A percentile compares a stretch with the other conserved stretches of the same genome.
Evolutionary conservation across 2,113 vertebrate genomes (phyloP).

Genomic region (Hystrix brachyura): DNA sequence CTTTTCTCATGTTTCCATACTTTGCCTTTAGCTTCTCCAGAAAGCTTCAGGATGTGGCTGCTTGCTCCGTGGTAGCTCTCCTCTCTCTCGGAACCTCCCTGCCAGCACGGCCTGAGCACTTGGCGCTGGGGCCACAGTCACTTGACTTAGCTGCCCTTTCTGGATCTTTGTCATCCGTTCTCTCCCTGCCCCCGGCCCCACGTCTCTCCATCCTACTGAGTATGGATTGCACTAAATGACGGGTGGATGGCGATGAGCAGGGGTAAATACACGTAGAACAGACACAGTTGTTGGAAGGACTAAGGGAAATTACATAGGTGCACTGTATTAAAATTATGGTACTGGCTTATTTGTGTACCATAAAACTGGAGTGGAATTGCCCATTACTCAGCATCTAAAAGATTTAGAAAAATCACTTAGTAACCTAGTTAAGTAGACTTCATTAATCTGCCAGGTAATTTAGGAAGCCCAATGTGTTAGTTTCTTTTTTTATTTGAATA

Average conservation of each 20-base stretch:
- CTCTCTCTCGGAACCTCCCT: not conserved
- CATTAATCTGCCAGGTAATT: not conserved
- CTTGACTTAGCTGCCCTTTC: not conserved
- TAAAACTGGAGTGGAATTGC: not conserved
- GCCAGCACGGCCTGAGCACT: not conserved
- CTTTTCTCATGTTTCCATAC: not conserved
- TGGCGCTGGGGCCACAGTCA: not conserved
- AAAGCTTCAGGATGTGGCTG: not conserved
- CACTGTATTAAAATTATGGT: not conserved
- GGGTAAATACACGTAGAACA: not conserved
- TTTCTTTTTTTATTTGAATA: slow-evolving; percentile 17
- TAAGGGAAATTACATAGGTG: not conserved
- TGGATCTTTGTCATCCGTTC: not conserved
- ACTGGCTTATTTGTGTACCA: not conserved
- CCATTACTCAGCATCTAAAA: slow-evolving; percentile 36
- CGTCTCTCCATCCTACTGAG: not conserved
- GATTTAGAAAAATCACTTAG: not conserved
- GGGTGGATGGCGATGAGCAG: not conserved
- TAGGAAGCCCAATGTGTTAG: not conserved
- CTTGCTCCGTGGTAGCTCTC: not conserved
- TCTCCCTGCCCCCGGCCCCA: not conserved
- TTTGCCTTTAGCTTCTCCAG: not conserved
- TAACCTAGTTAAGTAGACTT: not conserved
- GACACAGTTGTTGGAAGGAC: not conserved
- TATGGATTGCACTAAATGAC: not conserved